Percentiles rank a stretch among this genome's conserved stretches.
phyloP scores from a whole-genome alignment of 1,140 invertebrate species.

The Battus philenor region DNA sequence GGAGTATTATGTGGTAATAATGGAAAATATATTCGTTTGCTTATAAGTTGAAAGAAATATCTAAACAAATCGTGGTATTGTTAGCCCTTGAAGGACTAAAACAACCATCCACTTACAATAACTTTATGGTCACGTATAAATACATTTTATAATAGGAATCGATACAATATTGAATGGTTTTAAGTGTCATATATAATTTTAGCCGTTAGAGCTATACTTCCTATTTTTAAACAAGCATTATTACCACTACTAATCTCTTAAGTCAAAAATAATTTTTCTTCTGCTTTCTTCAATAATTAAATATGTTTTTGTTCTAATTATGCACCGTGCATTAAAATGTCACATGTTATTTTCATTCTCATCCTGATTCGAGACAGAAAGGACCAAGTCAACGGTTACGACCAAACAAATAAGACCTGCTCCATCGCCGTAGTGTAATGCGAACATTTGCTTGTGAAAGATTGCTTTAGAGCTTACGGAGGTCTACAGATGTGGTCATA shows the following conservation, averaged over 20 bases:
- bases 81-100: slow-evolving; percentile 49
- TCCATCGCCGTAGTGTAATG: slow-evolving; percentile 20
- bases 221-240: no score
- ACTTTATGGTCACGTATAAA: slow-evolving; percentile 43
- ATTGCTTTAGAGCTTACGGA: slow-evolving; percentile 28
- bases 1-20: slow-evolving; percentile 74
- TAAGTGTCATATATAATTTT: no score
- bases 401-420: slow-evolving; percentile 38
- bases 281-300: no score
- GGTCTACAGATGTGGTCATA: slow-evolving; percentile 47
- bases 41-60: slow-evolving; percentile 68
- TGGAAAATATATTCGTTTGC: slow-evolving; percentile 71
- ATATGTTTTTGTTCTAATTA: slow-evolving; percentile 13
- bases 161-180: no score
- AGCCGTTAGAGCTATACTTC: no score
- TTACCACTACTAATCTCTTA: no score
- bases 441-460: slow-evolving; percentile 21
- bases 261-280: no score
- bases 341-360: slow-evolving; percentile 69
- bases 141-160: slow-evolving; percentile 33
- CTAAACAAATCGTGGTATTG: slow-evolving; percentile 73
- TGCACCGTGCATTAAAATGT: slow-evolving; percentile 41
- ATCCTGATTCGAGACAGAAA: slow-evolving; percentile 66
- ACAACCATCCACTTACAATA: slow-evolving; percentile 43
- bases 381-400: slow-evolving; percentile 46